Evolutionary conservation across 2,113 vertebrate genomes (phyloP), one percentile per base, ranked within the genome.

Genomic region (Gasterosteus aculeatus): DNA sequence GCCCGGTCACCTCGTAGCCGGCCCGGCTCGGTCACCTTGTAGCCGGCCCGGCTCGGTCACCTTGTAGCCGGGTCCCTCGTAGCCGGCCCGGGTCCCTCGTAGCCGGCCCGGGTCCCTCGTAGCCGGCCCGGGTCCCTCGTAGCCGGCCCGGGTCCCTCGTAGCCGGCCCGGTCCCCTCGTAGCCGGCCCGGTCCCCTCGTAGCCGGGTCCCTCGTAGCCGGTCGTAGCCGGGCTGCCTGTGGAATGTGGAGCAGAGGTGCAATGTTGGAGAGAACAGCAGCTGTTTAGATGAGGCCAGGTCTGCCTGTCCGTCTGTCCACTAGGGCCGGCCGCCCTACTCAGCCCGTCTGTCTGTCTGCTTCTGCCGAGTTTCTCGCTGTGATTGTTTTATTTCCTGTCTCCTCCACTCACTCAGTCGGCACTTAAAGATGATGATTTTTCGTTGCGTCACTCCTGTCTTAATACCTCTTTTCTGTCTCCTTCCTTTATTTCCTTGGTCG

Each of bases 161-260:
- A n/a, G n/a, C n/a, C n/a, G n/a, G n/a, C n/a, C n/a, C n/a, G n/a
- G n/a, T n/a, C n/a, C n/a, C n/a, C n/a, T n/a, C n/a, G n/a, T n/a
- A n/a, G n/a, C n/a, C n/a, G n/a, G n/a, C n/a, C n/a, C n/a, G n/a
- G n/a, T n/a, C n/a, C n/a, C n/a, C n/a, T n/a, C n/a, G n/a, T n/a
- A n/a, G n/a, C n/a, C n/a, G n/a, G n/a, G n/a, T n/a, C n/a, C n/a
- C n/a, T n/a, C n/a, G n/a, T n/a, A 75, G 77, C 85, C 79, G 77
- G 84, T 86, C 82, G 77, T 53, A 74, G 84, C 77, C 58, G 60
- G 59, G 66, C 87, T 83, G 88, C 81, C 88, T 87, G 87, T 91
- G 92, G 92, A 91, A 93, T 93, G 85, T 92, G 57, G 90, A 89
- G 90, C 82, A 63, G 92, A 89, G 84, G 89, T 91, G 92, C 89